Percentiles rank a stretch among this genome's conserved stretches.
phyloP scores from a whole-genome alignment of 2,888 invertebrate species.

The Tineola bisselliella region DNA sequence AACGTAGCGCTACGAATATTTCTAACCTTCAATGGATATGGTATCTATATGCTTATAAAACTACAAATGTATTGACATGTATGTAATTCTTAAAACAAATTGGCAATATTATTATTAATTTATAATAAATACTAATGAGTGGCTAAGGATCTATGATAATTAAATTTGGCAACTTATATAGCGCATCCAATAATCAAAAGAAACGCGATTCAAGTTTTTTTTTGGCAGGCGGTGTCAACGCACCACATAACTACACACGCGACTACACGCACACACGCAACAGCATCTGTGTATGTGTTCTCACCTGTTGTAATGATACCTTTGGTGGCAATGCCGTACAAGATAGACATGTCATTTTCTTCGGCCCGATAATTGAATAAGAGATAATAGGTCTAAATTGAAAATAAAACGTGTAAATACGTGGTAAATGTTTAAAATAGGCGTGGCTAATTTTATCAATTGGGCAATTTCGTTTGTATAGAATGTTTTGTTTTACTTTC shows the following conservation, averaged over 20 bases:
- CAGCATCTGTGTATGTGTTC: background rate
- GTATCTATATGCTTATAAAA: too few species aligned
- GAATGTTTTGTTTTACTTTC: background rate
- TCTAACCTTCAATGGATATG: background rate
- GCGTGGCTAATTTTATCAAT: background rate
- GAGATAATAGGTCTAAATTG: conserved; percentile 22
- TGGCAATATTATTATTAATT: too few species aligned
- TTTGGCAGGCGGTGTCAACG: conserved; percentile 28
- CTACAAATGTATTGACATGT: too few species aligned
- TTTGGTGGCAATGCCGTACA: background rate
- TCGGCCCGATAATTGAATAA: conserved; percentile 52
- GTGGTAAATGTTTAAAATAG: background rate
- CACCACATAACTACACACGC: conserved; percentile 2
- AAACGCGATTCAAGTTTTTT: conserved; percentile 25
- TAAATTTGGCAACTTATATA: background rate
- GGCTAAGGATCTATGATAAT: too few species aligned
- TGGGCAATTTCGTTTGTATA: background rate
- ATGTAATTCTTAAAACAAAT: too few species aligned
- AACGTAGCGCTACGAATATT: background rate
- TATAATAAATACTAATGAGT: too few species aligned
- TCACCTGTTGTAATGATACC: conserved; percentile 8
- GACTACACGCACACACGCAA: background rate
- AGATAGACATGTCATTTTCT: conserved; percentile 57
- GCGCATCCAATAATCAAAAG: background rate
- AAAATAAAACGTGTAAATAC: conserved; percentile 11